Base-by-base conservation (phyloP, 2,113 vertebrate species). In the Boulengeromyrus knoepffleri region DNA sequence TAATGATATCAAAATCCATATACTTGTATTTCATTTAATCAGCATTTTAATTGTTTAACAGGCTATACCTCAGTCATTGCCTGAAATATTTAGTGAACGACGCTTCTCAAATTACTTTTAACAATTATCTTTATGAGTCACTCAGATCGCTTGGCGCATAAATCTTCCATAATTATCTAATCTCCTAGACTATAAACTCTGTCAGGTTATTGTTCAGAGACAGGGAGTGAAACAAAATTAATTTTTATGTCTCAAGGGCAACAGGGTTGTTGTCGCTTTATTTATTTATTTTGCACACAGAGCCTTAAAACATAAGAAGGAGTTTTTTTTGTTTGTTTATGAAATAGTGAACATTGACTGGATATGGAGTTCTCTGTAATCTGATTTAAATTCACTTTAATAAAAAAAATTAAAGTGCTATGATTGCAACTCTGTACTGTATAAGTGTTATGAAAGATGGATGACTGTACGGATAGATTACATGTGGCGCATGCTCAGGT, bases 241-340 rank as follows among this genome's bases (percentile, higher is more conserved):
- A 89, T 89, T 89, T 47, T 89, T 89, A 52, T 53, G 36, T 87
- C 85, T 53, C 85, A 87, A 87, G 85, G 50, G 50, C 85, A 83
- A 45, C 31, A 53, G 19, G 24, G 46, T 52, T 42, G 74, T 80
- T 80, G 74, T 42, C 7, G 1, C 50, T n/a, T 70, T 31, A 31
- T 83, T 36, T 27, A 52, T n/a, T 74, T 50, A 52, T 87, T 87
- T n/a, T 2, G n/a, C 27, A 87, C 13, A 53, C 12, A n/a, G 12
- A 52, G 27, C 49, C 5, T 31, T 49, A n/a, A 87, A 87, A 53
- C 10, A 49, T 31, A n/a, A 52, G 5, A 17, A 27, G 10, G 74
- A 77, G 27, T 46, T 24, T 47, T 47, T 85, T 83, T 45, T 83
- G n/a, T 83, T 83, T 45, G 31, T 83, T 85, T 85, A 85, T 85